Evolutionary conservation across 2,113 vertebrate genomes (phyloP).

Genomic region (Gambusia holbrooki): DNA sequence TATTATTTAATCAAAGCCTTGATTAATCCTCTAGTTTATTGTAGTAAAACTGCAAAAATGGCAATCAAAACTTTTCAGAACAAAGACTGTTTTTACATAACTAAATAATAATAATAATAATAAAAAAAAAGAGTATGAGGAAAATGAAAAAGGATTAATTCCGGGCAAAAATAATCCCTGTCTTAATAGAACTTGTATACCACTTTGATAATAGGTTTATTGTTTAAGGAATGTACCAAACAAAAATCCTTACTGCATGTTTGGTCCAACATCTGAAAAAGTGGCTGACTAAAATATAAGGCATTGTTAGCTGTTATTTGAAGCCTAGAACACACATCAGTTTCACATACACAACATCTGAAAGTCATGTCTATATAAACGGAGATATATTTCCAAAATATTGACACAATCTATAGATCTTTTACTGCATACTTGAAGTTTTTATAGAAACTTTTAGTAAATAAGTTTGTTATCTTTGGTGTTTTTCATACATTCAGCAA

Average conservation of each 20-base stretch:
- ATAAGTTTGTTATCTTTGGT: no score
- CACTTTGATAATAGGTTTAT: neutral
- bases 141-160: neutral
- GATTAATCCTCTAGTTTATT: neutral
- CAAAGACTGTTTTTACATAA: neutral
- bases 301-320: neutral
- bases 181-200: neutral
- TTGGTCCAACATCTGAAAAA: neutral
- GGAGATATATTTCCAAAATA: no score
- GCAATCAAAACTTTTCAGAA: neutral
- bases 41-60: neutral
- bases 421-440: no score
- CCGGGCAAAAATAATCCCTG: neutral
- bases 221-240: neutral
- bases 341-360: no score
- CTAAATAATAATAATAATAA: no score
- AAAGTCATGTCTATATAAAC: no score
- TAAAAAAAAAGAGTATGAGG: neutral
- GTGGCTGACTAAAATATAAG: neutral
- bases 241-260: neutral
- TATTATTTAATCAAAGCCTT: constrained; percentile 7
- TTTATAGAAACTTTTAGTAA: no score
- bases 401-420: no score
- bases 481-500: no score
- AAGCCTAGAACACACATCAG: no score